Base-by-base conservation (phyloP, 1,140 invertebrate genomes). In the Zaprionus capensis region DNA sequence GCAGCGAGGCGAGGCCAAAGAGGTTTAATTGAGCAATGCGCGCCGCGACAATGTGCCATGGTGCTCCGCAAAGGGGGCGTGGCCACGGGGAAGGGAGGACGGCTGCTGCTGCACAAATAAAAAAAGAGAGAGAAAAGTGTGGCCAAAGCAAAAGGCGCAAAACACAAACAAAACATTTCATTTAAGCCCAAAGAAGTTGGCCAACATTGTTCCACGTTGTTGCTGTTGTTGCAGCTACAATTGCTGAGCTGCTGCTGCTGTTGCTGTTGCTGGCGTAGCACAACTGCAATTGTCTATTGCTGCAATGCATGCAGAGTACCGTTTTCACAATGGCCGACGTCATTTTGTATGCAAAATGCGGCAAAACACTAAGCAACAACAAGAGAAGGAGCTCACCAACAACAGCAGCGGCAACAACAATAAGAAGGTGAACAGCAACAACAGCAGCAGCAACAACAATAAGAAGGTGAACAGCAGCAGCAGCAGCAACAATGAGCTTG, bases 311-410 rank as follows among this genome's bases (percentile, higher is more conserved):
- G 46, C 70, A 36, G 61, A 44, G 36, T 58, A n/a, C 20, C 36
- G 24, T 61, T 71, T 56, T 49, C 65, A 69, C 76, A 70, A 74
- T 62, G 56, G 41, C 49, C 62, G 34, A 14, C 59, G 53, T 57
- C 78, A 84, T 84, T 84, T 88, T 73, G 84, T 76, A 87, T 87
- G 81, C 84, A 84, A 84, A 87, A 76, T 87, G 84, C 84, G 78
- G 58, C 75, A 84, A 76, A 72, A 64, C 67, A 71, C 36, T 36
- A 38, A 36, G 26, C 70, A 78, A 36, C 64, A 82, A 64, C 71
- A 79, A 63, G 3, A 34, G 31, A 9, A 31, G 31, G 2, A 31
- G 31, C 28, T 0, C 44, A 79, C 55, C 1, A 41, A 41, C 38
- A 41, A 57, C 56, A 76, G 1, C 44, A 36, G 38, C 61, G 49